Conservation (phyloP, 2,113 vertebrate genomes). For the Sigmodon hispidus region DNA sequence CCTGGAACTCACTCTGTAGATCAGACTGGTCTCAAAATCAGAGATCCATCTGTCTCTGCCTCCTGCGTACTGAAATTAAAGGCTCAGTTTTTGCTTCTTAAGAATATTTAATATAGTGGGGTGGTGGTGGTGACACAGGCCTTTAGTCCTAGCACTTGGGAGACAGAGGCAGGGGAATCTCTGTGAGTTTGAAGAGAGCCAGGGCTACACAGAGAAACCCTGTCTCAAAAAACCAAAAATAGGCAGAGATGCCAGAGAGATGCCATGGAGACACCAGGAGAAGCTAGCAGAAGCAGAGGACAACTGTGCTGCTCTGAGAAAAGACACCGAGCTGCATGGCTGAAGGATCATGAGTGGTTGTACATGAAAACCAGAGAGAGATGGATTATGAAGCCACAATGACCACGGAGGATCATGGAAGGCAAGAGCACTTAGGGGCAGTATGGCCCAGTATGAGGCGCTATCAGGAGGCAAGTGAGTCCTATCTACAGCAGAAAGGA, state of each 20-base stretch:
- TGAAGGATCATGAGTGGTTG: too few species aligned
- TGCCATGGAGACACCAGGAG: too few species aligned
- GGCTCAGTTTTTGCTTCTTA: neutral
- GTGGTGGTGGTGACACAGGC: fast-evolving
- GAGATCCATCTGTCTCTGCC: neutral
- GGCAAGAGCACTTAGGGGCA: neutral
- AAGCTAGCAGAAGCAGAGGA: too few species aligned
- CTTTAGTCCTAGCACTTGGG: too few species aligned
- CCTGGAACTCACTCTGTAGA: neutral
- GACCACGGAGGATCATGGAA: neutral
- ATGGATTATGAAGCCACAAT: neutral
- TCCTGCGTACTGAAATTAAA: neutral
- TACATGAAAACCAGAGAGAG: neutral
- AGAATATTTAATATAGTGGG: too few species aligned
- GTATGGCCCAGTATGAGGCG: neutral
- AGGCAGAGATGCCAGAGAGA: too few species aligned
- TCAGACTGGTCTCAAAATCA: neutral
- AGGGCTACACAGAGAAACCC: too few species aligned
- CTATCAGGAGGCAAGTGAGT: neutral
- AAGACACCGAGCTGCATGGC: too few species aligned
- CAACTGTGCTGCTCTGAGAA: too few species aligned
- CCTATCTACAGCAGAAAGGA: neutral
- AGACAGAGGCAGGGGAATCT: too few species aligned
- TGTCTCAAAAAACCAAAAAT: too few species aligned
- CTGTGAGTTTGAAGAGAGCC: too few species aligned